Evolutionary conservation across 64 coral and sea anemone genomes (phyloP).

Genomic region (Stylophora pistillata): DNA sequence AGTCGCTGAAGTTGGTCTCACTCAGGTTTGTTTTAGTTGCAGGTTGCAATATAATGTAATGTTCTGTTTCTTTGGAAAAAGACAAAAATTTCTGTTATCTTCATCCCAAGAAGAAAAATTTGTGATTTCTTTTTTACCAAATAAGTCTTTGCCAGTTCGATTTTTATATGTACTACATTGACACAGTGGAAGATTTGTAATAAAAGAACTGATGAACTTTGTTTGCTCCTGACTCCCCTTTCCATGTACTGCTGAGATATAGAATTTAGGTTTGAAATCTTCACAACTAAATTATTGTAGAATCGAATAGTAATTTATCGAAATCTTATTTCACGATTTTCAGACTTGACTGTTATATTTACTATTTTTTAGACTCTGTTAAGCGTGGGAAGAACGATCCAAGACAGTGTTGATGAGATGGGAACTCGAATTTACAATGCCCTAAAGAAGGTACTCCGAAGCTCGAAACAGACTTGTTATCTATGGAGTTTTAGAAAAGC

Average conservation of each 20-base stretch:
- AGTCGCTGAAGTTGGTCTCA: slow-evolving; percentile 44
- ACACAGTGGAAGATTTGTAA: no score
- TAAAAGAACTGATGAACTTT: no score
- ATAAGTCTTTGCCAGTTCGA: no score
- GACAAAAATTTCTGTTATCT: no score
- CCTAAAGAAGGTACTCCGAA: slow-evolving; percentile 31
- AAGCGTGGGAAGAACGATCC: slow-evolving; percentile 20
- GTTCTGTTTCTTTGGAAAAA: not conserved
- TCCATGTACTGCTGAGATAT: no score
- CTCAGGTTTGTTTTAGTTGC: not conserved
- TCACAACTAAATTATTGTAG: not conserved
- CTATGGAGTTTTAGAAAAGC: not conserved
- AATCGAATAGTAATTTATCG: not conserved
- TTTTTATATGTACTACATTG: no score
- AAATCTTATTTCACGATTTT: not conserved
- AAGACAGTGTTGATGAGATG: slow-evolving; percentile 45
- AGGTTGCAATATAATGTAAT: not conserved
- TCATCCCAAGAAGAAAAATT: no score
- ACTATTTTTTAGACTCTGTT: slow-evolving; percentile 3
- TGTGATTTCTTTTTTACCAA: no score
- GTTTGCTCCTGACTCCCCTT: no score
- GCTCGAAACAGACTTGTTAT: not conserved
- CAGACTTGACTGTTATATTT: not conserved
- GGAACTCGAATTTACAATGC: slow-evolving; percentile 53
- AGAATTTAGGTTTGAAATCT: no score